A percentile compares a stretch with the other conserved stretches of the same genome.
Evolutionary conservation across 1,140 invertebrate genomes (phyloP).

Genomic region (Sinonovacula constricta): DNA sequence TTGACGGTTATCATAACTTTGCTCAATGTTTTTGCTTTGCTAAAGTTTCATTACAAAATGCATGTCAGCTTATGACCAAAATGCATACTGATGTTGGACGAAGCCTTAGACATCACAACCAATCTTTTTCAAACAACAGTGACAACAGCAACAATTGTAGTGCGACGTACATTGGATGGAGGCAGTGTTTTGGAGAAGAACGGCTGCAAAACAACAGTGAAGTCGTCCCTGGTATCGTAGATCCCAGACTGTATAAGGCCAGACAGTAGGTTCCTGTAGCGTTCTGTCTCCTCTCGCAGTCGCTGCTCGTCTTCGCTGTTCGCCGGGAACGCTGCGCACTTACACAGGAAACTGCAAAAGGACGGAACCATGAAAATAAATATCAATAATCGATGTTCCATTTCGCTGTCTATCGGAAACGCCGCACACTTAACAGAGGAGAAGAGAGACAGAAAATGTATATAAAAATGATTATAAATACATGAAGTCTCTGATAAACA

Average conservation of each 20-base stretch:
- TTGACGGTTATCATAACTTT: too few species aligned
- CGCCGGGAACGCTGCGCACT: conserved; percentile 63
- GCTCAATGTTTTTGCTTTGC: too few species aligned
- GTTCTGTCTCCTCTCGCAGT: conserved; percentile 49
- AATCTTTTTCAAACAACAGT: too few species aligned
- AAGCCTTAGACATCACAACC: too few species aligned
- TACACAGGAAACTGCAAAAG: conserved; percentile 62
- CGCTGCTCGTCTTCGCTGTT: conserved; percentile 49
- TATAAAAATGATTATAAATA: neutral
- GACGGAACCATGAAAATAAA: neutral
- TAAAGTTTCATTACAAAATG: too few species aligned
- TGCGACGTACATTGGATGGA: too few species aligned
- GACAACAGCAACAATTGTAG: too few species aligned
- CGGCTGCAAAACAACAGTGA: conserved; percentile 83
- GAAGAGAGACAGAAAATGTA: neutral
- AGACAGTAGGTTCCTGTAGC: conserved; percentile 61
- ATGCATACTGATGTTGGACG: too few species aligned
- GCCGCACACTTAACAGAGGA: neutral
- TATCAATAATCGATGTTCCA: neutral
- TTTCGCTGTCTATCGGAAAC: too few species aligned
- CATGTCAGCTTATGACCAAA: too few species aligned
- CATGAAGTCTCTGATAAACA: too few species aligned
- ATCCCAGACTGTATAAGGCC: conserved; percentile 74
- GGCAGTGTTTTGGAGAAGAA: conserved; percentile 71
- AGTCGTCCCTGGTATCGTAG: conserved; percentile 83